phyloP scores from a whole-genome alignment of 23 tunicate species.

The Botrylloides violaceus region DNA sequence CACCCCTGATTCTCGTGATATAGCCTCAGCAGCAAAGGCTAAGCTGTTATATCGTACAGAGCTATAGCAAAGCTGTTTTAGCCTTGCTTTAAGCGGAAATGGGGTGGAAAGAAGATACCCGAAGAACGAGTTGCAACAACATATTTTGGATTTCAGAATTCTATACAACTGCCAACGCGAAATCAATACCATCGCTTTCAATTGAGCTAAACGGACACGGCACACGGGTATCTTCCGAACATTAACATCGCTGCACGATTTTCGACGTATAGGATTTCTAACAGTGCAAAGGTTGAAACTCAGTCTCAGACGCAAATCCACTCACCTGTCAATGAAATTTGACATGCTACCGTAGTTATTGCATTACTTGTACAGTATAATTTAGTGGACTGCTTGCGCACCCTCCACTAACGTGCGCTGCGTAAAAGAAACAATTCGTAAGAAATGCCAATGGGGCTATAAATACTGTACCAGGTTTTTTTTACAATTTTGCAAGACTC shows the following conservation, averaged over 20 bases:
- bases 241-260: neutral
- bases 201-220: neutral
- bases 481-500: no score
- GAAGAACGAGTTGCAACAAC: slow-evolving; percentile 2
- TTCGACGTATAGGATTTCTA: no score
- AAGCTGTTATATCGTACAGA: slow-evolving; percentile 8
- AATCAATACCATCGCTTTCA: neutral
- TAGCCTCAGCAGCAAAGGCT: neutral
- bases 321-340: no score
- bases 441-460: no score
- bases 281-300: slow-evolving; percentile 1
- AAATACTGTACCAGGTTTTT: no score
- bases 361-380: no score
- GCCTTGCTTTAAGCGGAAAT: slow-evolving; percentile 24
- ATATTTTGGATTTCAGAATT: slow-evolving; percentile 3
- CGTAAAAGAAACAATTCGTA: no score
- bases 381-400: no score
- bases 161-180: neutral
- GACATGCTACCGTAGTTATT: no score
- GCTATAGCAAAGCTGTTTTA: neutral
- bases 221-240: neutral
- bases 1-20: slow-evolving; percentile 9
- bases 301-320: no score
- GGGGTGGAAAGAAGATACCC: slow-evolving; percentile 17
- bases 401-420: no score